phyloP scores from a whole-genome alignment of 2,888 invertebrate species.

The Orchesella flavescens region DNA sequence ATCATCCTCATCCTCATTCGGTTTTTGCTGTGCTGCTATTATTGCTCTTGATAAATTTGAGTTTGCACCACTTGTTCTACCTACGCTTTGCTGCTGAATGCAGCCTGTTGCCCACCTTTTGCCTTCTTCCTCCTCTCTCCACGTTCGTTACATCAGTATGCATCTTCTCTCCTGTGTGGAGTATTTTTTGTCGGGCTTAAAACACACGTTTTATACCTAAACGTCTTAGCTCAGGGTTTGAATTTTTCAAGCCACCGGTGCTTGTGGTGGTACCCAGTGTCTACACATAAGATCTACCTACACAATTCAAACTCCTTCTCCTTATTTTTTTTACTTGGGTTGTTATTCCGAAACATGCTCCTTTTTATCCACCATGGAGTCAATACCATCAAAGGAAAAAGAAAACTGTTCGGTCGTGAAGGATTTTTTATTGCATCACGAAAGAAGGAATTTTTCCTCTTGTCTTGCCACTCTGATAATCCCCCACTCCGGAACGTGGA shows the following conservation, averaged over 20 bases:
- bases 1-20: too few relatives aligned
- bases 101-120: constrained; percentile 32
- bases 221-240: too few relatives aligned
- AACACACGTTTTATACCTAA: constrained; percentile 1
- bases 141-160: constrained; percentile 1
- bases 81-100: constrained; percentile 8
- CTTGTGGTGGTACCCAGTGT: neutral
- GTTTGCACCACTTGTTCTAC: constrained; percentile 32
- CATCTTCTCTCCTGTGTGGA: constrained; percentile 6
- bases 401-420: constrained; percentile 41
- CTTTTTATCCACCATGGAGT: constrained; percentile 50
- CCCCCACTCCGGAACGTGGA: constrained; percentile 15
- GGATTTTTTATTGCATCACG: constrained; percentile 44
- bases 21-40: constrained; percentile 38
- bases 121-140: constrained; percentile 12
- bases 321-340: neutral
- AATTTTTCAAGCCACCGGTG: constrained; percentile 9
- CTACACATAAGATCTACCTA: constrained; percentile 14
- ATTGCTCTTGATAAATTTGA: neutral
- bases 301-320: neutral
- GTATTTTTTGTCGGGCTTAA: neutral
- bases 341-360: constrained; percentile 51
- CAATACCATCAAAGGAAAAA: constrained; percentile 52
- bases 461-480: neutral
- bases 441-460: constrained; percentile 40